Percentiles rank a stretch among this genome's conserved stretches.
These are phyloP conservation scores for Cheilosia impressa DNA, from an alignment of 2,888 invertebrate species.

Conservation along the genomic window DNA sequence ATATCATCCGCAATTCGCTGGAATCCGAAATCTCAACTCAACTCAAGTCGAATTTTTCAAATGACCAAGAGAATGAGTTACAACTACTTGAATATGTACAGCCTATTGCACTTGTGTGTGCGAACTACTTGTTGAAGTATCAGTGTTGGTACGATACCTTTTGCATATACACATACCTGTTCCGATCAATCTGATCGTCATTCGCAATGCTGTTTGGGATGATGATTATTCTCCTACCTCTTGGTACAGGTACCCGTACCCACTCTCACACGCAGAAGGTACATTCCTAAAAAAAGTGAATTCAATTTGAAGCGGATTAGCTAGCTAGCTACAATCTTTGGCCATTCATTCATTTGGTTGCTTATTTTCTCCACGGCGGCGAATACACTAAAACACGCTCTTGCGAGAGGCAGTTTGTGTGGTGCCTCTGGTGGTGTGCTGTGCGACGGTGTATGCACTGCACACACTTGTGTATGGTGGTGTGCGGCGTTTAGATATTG, in stretches of 20 bases:
- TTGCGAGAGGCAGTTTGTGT: background rate
- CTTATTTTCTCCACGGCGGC: constrained; percentile 60
- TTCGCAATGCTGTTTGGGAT: constrained; percentile 49
- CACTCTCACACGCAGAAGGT: constrained; percentile 18
- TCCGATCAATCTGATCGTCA: constrained; percentile 66
- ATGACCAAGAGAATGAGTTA: constrained; percentile 42
- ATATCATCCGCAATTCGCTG: constrained; percentile 10
- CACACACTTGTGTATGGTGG: constrained; percentile 20
- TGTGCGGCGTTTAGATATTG: constrained; percentile 49
- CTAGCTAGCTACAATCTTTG: constrained; percentile 56
- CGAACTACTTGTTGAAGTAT: constrained; percentile 10
- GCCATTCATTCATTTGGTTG: constrained; percentile 70
- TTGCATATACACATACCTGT: constrained; percentile 48
- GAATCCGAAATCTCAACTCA: constrained; percentile 21
- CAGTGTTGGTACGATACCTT: constrained; percentile 19
- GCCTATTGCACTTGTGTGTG: background rate
- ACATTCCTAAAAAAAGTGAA: constrained; percentile 36
- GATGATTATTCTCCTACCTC: constrained; percentile 42
- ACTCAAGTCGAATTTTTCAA: constrained; percentile 32
- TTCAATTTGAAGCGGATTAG: constrained; percentile 62
- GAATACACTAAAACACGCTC: constrained; percentile 6
- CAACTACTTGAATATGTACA: background rate
- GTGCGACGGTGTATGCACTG: constrained; percentile 9
- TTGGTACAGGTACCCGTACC: constrained; percentile 37
- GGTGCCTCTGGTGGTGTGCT: background rate